Evolutionary conservation across 1,140 invertebrate species (phyloP).

Genomic region (Drosophila pectinifera): DNA sequence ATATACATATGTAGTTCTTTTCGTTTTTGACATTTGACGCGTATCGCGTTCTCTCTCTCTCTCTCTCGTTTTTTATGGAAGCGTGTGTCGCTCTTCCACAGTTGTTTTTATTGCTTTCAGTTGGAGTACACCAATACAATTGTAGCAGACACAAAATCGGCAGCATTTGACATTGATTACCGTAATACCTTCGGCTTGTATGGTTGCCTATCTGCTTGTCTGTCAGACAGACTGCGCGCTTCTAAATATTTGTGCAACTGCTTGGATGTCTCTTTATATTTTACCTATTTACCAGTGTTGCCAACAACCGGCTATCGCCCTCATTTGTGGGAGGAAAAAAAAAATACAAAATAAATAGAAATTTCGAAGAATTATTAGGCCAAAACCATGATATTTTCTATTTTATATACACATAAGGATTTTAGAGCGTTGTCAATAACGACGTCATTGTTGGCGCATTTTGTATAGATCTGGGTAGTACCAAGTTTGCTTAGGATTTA

Average conservation of each 20-base stretch:
- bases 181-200: conserved; percentile 71
- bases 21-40: conserved; percentile 66
- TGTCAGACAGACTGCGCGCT: conserved; percentile 20
- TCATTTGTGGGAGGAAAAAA: too few species aligned
- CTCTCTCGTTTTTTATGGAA: conserved; percentile 19
- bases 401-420: too few species aligned
- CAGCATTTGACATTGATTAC: conserved; percentile 82
- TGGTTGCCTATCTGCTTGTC: conserved; percentile 34
- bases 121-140: conserved; percentile 61
- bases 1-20: conserved; percentile 38
- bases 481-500: too few species aligned
- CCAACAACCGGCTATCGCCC: too few species aligned
- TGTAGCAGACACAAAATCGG: conserved; percentile 70
- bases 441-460: too few species aligned
- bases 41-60: conserved; percentile 22
- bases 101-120: conserved; percentile 47
- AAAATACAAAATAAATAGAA: too few species aligned
- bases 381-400: too few species aligned
- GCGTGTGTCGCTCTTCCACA: conserved; percentile 47
- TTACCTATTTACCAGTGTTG: conserved; percentile 82
- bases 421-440: too few species aligned
- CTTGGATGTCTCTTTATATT: conserved; percentile 68
- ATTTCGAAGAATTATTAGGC: too few species aligned
- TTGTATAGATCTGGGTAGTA: too few species aligned
- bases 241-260: conserved; percentile 80